phyloP scores from a whole-genome alignment of 2,888 invertebrate genomes.

The Zootermopsis nevadensis region DNA sequence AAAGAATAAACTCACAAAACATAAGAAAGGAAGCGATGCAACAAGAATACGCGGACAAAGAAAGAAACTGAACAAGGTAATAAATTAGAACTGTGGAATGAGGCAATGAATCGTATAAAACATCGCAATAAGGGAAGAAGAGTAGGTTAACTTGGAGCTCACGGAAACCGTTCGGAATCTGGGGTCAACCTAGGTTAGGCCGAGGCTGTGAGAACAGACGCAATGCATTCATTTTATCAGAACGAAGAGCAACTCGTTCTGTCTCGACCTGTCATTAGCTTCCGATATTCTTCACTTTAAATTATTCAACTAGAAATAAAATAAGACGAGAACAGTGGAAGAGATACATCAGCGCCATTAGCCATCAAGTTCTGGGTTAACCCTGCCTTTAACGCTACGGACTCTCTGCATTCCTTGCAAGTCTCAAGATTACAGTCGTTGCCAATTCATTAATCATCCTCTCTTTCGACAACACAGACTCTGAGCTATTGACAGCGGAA shows the following conservation, averaged over 20 bases:
- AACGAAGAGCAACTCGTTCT: not conserved
- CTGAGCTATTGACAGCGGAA: no score
- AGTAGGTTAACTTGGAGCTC: not conserved
- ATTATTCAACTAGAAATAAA: conserved; percentile 12
- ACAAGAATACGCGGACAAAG: not conserved
- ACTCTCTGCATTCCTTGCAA: no score
- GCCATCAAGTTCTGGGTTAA: not conserved
- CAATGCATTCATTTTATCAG: not conserved
- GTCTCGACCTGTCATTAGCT: not conserved
- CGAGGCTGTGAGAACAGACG: conserved; percentile 11
- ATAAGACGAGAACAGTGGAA: not conserved
- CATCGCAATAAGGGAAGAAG: not conserved
- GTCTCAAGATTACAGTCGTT: no score
- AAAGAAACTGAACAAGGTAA: not conserved
- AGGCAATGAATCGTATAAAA: not conserved
- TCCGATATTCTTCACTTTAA: not conserved
- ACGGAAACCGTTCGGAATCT: conserved; percentile 18
- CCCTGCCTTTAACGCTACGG: not conserved
- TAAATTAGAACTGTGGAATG: conserved; percentile 17
- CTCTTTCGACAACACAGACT: no score
- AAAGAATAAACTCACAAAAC: not conserved
- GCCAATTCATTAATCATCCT: no score
- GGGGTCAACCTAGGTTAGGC: not conserved
- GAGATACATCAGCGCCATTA: not conserved
- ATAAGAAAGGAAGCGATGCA: not conserved